Conservation (phyloP, 2,113 vertebrate genomes). For the Herpailurus yagouaroundi region DNA sequence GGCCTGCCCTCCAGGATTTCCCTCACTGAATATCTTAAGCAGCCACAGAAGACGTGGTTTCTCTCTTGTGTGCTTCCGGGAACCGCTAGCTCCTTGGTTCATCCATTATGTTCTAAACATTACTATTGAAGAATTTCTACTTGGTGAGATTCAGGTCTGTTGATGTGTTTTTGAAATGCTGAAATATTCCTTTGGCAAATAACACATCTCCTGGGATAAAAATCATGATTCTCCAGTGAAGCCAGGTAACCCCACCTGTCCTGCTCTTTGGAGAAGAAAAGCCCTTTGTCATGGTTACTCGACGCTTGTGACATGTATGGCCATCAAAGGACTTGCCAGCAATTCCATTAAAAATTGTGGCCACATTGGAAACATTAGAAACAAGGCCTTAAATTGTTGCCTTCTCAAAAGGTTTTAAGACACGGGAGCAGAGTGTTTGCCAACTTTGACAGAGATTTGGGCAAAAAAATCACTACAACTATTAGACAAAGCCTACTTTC, state of each 20-base stretch:
- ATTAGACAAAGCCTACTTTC: not conserved
- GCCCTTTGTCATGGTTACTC: not conserved
- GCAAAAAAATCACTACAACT: not conserved
- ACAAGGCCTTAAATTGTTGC: not conserved
- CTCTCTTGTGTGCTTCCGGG: not conserved
- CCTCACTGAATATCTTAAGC: not conserved
- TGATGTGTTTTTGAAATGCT: not conserved
- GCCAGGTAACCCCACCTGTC: not conserved
- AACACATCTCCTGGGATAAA: not conserved
- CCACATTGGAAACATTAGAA: not conserved
- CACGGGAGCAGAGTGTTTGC: not conserved
- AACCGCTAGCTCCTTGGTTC: not conserved
- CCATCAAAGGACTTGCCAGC: not conserved
- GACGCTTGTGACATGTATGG: rapidly evolving
- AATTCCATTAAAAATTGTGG: not conserved
- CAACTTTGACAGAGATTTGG: not conserved
- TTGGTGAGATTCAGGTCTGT: not conserved
- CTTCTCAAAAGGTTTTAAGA: not conserved
- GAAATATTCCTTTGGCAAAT: not conserved
- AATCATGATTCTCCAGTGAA: not conserved
- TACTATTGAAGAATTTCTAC: not conserved
- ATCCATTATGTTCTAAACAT: not conserved
- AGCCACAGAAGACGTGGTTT: not conserved
- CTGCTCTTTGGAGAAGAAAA: not conserved
- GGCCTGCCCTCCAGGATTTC: no score